phyloP scores from a whole-genome alignment of 2,888 invertebrate genomes.

The Elysia crispata region DNA sequence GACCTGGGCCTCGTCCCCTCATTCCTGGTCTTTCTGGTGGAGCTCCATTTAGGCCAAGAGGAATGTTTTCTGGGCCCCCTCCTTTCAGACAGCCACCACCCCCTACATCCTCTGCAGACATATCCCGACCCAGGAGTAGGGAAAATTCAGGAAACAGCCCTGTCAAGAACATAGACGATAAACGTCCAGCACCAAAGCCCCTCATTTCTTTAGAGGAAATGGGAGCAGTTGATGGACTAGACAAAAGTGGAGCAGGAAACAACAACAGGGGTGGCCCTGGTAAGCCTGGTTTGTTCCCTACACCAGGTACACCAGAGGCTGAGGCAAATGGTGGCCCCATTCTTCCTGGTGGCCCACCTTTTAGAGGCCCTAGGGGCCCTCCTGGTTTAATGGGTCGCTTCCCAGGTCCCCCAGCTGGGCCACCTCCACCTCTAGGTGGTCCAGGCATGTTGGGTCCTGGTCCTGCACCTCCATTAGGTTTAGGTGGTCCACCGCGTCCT shows the following conservation, averaged over 20 bases:
- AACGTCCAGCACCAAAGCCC: constrained; percentile 37
- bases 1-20: constrained; percentile 44
- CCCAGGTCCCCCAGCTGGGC: constrained; percentile 41
- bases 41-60: constrained; percentile 31
- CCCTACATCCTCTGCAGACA: neutral
- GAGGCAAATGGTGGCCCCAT: constrained; percentile 26
- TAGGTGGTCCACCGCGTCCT: constrained; percentile 37
- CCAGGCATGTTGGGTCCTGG: constrained; percentile 40
- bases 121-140: neutral
- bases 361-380: constrained; percentile 39
- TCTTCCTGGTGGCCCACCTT: constrained; percentile 21
- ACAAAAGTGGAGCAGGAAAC: neutral
- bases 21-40: constrained; percentile 42
- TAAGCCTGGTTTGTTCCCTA: constrained; percentile 44
- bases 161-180: constrained; percentile 29
- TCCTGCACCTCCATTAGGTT: constrained; percentile 40
- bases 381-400: constrained; percentile 33
- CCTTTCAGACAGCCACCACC: constrained; percentile 23
- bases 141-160: neutral
- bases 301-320: constrained; percentile 30
- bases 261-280: constrained; percentile 34
- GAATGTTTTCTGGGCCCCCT: constrained; percentile 1
- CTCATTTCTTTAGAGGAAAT: constrained; percentile 32
- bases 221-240: neutral
- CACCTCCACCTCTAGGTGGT: constrained; percentile 37